These are phyloP conservation scores for Agriopis aurantiaria DNA, from an alignment of 2,888 invertebrate genomes.

Conservation along the genomic window DNA sequence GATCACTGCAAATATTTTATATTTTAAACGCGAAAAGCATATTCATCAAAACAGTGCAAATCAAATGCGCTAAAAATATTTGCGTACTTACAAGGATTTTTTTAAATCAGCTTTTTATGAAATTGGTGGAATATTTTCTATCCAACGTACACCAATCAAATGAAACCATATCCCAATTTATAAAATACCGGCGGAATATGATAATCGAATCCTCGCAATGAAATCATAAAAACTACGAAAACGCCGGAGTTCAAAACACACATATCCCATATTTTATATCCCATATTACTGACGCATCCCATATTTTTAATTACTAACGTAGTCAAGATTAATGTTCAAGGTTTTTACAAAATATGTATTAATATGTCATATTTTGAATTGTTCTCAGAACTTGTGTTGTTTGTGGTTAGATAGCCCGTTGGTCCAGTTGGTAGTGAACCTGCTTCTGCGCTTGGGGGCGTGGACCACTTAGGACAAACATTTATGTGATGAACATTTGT, in stretches of 20 bases:
- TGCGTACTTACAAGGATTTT: not conserved
- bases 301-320: not conserved
- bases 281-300: not conserved
- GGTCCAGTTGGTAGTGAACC: too few relatives aligned
- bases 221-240: conserved; percentile 7
- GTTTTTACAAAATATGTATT: too few relatives aligned
- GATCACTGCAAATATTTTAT: too few relatives aligned
- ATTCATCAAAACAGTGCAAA: not conserved
- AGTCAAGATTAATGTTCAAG: too few relatives aligned
- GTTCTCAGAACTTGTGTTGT: too few relatives aligned
- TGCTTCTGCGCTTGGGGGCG: too few relatives aligned
- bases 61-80: not conserved
- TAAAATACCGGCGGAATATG: not conserved
- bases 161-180: not conserved
- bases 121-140: conserved; percentile 4
- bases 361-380: too few relatives aligned
- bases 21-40: not conserved
- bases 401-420: too few relatives aligned
- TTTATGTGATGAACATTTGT: too few relatives aligned
- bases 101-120: not conserved
- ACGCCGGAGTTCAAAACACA: not conserved
- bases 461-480: too few relatives aligned
- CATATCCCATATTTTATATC: not conserved
- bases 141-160: not conserved
- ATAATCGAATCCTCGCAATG: conserved; percentile 16